A percentile compares a stretch with the other conserved stretches of the same genome.
phyloP scores from a whole-genome alignment of 2,113 vertebrate species.

The Ptyas mucosa region DNA sequence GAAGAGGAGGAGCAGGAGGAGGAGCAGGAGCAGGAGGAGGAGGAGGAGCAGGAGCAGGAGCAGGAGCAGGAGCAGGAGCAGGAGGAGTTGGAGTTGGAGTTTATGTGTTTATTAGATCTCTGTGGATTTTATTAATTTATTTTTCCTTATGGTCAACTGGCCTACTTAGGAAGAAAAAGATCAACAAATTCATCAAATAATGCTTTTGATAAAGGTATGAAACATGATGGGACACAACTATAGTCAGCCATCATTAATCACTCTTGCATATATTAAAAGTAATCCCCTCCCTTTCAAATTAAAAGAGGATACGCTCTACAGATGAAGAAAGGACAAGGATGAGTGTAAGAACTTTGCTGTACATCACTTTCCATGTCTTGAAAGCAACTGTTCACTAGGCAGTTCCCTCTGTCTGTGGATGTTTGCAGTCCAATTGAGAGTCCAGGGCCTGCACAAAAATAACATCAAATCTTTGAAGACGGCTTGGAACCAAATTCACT shows the following conservation, averaged over 20 bases:
- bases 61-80: no score
- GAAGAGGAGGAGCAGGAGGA: no score
- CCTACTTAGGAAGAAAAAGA: conserved; percentile 7
- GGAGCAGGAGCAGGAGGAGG: background rate
- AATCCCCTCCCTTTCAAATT: background rate
- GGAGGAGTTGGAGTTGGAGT: no score
- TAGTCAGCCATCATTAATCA: conserved; percentile 1
- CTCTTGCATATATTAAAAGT: background rate
- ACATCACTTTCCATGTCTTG: background rate
- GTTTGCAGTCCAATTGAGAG: background rate
- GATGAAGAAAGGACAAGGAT: background rate
- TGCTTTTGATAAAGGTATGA: background rate
- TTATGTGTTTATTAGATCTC: background rate
- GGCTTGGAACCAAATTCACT: background rate
- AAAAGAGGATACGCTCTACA: background rate
- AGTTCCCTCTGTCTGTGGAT: background rate
- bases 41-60: no score
- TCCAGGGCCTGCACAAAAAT: background rate
- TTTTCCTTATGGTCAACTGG: background rate
- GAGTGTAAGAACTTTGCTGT: background rate
- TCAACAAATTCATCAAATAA: background rate
- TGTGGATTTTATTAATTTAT: background rate
- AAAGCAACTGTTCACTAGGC: background rate
- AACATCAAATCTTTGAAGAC: background rate
- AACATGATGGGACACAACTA: background rate